A percentile compares a stretch with the other conserved stretches of the same genome.
These are phyloP conservation scores for Tamias sibiricus DNA, from an alignment of 2,113 vertebrate genomes.

Conservation along the genomic window DNA sequence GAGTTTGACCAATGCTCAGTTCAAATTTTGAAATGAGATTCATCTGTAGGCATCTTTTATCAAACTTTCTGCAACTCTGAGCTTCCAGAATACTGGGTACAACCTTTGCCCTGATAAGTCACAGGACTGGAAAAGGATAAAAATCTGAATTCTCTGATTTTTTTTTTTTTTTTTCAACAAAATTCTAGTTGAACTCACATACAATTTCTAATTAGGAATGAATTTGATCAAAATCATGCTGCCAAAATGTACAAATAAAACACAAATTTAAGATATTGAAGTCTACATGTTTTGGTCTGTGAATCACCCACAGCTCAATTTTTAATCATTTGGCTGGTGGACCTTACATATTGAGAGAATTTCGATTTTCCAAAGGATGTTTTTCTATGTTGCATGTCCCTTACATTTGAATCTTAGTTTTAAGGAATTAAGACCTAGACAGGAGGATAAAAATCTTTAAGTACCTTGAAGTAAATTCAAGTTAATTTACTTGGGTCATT, in stretches of 20 bases:
- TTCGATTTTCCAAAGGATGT: not conserved
- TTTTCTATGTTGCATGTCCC: not conserved
- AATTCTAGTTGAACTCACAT: constrained; percentile 71
- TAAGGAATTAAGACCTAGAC: not conserved
- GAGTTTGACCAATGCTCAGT: not conserved
- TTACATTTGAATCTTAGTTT: not conserved
- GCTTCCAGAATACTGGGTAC: constrained; percentile 67
- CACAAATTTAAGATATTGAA: not conserved
- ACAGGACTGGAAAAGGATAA: constrained; percentile 53
- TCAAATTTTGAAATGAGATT: constrained; percentile 69
- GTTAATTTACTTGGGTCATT: not conserved
- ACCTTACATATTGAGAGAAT: not conserved
- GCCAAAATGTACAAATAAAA: not conserved
- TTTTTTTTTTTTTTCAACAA: no score
- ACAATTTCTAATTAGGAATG: constrained; percentile 56
- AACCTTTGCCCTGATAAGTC: constrained; percentile 70
- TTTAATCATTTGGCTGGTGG: not conserved
- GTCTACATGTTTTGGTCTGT: not conserved
- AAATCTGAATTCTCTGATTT: constrained; percentile 77
- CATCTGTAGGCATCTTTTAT: constrained; percentile 62
- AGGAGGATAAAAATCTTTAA: not conserved
- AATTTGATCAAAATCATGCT: not conserved
- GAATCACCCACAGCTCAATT: not conserved
- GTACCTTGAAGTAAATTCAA: not conserved
- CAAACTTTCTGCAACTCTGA: constrained; percentile 56